phyloP scores from a whole-genome alignment of 2,113 vertebrate genomes.

The Actenoides hombroni region DNA sequence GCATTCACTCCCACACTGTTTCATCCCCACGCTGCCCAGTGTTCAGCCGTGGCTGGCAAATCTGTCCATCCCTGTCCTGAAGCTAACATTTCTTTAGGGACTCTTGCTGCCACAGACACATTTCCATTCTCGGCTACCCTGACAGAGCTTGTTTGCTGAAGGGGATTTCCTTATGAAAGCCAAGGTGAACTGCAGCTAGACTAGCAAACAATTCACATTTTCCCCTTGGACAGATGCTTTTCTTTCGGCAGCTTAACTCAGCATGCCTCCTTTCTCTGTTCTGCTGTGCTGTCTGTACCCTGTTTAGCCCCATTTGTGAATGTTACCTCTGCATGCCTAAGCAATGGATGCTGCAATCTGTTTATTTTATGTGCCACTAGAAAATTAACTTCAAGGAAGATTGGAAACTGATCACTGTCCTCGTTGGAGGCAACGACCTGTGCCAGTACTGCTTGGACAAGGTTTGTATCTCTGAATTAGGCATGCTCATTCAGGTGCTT shows the following conservation, averaged over 20 bases:
- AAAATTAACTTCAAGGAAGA: slow-evolving; percentile 84
- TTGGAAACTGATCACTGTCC: slow-evolving; percentile 94
- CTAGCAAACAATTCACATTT: background rate
- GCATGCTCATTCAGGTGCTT: background rate
- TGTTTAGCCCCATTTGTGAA: background rate
- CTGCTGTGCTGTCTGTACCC: background rate
- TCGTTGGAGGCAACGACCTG: slow-evolving; percentile 88
- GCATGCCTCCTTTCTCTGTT: background rate
- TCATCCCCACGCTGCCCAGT: background rate
- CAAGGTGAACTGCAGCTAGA: background rate
- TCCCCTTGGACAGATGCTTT: background rate
- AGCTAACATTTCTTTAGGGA: background rate
- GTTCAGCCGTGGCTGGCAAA: background rate
- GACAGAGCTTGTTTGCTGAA: background rate
- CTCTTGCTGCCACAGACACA: background rate
- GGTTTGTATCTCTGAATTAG: slow-evolving; percentile 70
- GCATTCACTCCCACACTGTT: background rate
- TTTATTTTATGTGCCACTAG: slow-evolving; percentile 70
- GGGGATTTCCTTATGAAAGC: background rate
- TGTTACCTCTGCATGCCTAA: background rate
- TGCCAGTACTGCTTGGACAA: slow-evolving; percentile 88
- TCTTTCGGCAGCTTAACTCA: background rate
- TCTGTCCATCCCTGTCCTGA: background rate
- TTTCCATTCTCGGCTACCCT: background rate
- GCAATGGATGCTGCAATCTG: background rate